Percentiles rank a stretch among this genome's conserved stretches.
phyloP scores from a whole-genome alignment of 2,888 invertebrate species.

The Tolmerus cingulatus region DNA sequence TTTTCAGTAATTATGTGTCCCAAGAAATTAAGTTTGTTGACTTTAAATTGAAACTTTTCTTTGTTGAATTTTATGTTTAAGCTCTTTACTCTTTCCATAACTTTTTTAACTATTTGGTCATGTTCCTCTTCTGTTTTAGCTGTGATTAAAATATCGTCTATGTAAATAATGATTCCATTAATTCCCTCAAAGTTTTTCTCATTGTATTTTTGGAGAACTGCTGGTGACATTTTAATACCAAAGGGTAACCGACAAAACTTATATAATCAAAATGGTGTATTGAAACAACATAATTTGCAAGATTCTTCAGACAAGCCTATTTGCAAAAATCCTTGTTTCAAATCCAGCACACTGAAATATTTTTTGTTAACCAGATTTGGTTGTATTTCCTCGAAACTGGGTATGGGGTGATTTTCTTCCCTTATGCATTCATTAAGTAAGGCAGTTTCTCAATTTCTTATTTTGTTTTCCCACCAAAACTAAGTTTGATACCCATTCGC shows the following conservation, averaged over 20 bases:
- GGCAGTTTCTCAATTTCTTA: too few species aligned
- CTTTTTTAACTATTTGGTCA: slow-evolving; percentile 51
- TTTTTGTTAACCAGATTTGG: too few species aligned
- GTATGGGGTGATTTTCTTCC: too few species aligned
- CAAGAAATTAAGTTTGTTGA: slow-evolving; percentile 50
- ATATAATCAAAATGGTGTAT: too few species aligned
- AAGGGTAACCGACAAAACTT: slow-evolving; percentile 49
- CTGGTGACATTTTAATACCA: slow-evolving; percentile 49
- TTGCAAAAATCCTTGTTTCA: too few species aligned
- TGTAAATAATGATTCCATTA: slow-evolving; percentile 53
- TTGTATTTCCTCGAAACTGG: too few species aligned
- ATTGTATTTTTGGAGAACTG: slow-evolving; percentile 49
- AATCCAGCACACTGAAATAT: too few species aligned
- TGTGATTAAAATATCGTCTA: slow-evolving; percentile 52
- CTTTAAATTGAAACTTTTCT: slow-evolving; percentile 48
- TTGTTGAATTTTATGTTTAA: slow-evolving; percentile 53
- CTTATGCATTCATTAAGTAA: too few species aligned
- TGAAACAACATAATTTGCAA: too few species aligned
- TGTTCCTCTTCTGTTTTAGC: slow-evolving; percentile 47
- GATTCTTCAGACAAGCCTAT: too few species aligned
- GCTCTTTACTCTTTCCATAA: slow-evolving; percentile 45
- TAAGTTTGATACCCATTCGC: too few species aligned
- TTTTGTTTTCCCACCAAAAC: too few species aligned
- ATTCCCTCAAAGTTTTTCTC: slow-evolving; percentile 50
- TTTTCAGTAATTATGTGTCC: slow-evolving; percentile 48